Evolutionary conservation across 2,888 invertebrate genomes (phyloP), one percentile per base, ranked within the genome.

Genomic region (Epiperipatus broadwayi): DNA sequence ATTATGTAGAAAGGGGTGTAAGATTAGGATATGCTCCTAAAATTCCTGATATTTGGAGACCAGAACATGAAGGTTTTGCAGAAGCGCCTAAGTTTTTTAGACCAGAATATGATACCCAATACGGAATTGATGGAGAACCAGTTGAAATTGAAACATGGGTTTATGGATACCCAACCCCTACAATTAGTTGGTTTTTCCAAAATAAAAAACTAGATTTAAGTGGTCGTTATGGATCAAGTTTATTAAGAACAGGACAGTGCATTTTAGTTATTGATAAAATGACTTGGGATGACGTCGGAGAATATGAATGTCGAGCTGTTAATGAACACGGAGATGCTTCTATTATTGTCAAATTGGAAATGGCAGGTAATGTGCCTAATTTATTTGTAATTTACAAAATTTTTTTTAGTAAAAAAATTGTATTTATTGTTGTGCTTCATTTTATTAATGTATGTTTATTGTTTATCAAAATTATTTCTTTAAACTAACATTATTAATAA

Each of bases 141-240:
- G 74, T 75, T 12, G 83, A 77, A 53, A 64, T 97, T 39, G 79
- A 80, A 62, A 84, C 91, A 77, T 87, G 81, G 59, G 81, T 93
- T 10, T 84, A 85, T 55, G 93, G 91, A 0, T 89, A 87, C 61
- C 95, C 95, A 0, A 85, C 87, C 57, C 95, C 95, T 2, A 78
- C 75, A 56, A 78, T 93, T 71, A 71, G 72, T 3, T 93, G 80
- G 64, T 78, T 73, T 56, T 84, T 79, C 63, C 77, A 85, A 52
- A 83, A 79, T 47, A 72, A 78, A 42, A 54, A 54, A 33, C 44
- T 85, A 37, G 78, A 81, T 49, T 68, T 75, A 41, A 83, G 83
- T 0, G 84, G 83, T 8, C 61, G 80, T 41, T 85, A 78, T 54
- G 81, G 81, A 52, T 75, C 72, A 59, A 83, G 79, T 49, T 81